Percentiles rank a stretch among this genome's conserved stretches.
Evolutionary conservation across 2,888 invertebrate species (phyloP).

Genomic region (Rhabditoides inermis): DNA sequence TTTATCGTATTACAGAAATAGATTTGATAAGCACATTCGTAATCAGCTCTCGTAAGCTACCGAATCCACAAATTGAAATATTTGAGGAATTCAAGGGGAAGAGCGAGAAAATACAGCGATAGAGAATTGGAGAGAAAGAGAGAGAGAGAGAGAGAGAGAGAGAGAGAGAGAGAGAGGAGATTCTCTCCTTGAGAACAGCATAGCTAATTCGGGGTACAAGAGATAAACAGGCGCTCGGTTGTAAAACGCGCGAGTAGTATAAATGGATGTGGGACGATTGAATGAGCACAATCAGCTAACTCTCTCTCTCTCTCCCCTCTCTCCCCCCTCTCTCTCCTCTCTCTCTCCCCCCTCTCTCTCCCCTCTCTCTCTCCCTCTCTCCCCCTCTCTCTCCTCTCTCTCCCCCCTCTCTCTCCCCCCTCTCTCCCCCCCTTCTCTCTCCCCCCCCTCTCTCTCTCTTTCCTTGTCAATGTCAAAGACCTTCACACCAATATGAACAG

Average conservation of each 20-base stretch:
- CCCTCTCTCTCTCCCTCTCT: not conserved
- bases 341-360: not conserved
- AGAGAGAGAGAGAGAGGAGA: slow-evolving; percentile 10
- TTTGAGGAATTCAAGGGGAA: no score
- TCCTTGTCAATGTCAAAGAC: no score
- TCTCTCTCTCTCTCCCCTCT: slow-evolving; percentile 6
- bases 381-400: not conserved
- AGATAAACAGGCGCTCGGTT: no score
- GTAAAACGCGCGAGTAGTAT: not conserved
- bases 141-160: slow-evolving; percentile 11
- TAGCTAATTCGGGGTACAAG: no score
- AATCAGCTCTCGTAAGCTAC: not conserved
- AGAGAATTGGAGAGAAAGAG: not conserved
- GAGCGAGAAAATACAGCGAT: not conserved
- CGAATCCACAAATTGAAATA: slow-evolving; percentile 4
- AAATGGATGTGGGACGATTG: slow-evolving; percentile 10
- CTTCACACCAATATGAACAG: no score
- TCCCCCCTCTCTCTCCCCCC: not conserved
- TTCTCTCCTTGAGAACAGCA: no score
- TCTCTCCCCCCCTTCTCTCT: not conserved
- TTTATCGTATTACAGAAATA: no score
- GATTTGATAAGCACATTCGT: no score
- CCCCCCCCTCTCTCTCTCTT: not conserved
- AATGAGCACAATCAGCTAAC: slow-evolving; percentile 9
- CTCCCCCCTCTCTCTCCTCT: not conserved